Base-by-base conservation (phyloP, 2,797 vertebrate genomes). In the Scleropages formosus region DNA sequence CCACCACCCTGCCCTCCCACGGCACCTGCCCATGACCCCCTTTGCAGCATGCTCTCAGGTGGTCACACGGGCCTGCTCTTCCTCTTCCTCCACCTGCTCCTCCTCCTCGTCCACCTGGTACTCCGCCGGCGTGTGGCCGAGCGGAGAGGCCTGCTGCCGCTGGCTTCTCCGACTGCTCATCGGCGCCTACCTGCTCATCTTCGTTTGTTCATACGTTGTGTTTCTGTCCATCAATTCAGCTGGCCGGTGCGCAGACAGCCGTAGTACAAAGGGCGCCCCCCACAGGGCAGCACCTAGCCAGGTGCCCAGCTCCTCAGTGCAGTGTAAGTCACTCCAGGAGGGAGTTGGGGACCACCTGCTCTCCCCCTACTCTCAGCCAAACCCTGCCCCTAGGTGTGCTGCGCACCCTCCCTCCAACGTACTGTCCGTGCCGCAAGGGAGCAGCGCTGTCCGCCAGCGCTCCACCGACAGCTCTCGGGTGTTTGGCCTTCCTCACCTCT, bases 151-250 rank as follows among this genome's bases (percentile, higher is more conserved):
- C 85, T 92, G 88, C 83, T 90, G 88, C 83, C 89, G 82, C 78
- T 91, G 80, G 82, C 79, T 92, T 82, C 87, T 92, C 79, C 86
- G 84, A 89, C 85, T 87, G 81, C 88, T 92, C 83, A 83, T 90
- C 77, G 83, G 75, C 0, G 77, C 89, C 80, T 92, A 92, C 83
- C 84, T 92, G 80, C 86, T 94, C 82, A 84, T 91, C 87, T 91
- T 91, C 86, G 80, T 93, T 79, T 93, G 84, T 82, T 89, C 88
- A 84, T 88, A 86, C 85, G 81, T 92, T 86, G 86, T 92, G 76
- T 90, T 91, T 89, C 84, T 88, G 82, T 90, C 83, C 83, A 81
- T 91, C 87, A 90, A 89, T 86, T 88, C 86, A 78, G 80, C 84
- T 76, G 79, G 80, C 82, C 82, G 85, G 70, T 89, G 83, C 75